Evolutionary conservation across 2,888 invertebrate genomes (phyloP), one percentile per base, ranked within the genome.

Genomic region (Parochlus steinenii): DNA sequence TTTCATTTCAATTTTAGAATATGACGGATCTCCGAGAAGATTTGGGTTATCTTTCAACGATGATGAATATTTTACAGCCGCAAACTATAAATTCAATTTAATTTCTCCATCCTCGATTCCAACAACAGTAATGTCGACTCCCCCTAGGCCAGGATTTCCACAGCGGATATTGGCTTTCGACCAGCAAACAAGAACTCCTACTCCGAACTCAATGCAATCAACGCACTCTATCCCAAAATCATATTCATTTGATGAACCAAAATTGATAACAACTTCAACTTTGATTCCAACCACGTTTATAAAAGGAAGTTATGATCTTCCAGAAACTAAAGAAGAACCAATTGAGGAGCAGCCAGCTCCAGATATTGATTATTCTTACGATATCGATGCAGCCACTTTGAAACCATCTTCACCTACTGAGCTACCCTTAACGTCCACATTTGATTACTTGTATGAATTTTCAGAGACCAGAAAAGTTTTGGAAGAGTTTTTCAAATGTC

Each of bases 401-500:
- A 8, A 26, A 34, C 10, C 25, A 22, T 28, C 18, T 16, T 34
- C 34, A n/a, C 34, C 34, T 6, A 34, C 34, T 15, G 34, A 34
- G 16, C 18, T 28, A 20, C 16, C 28, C 28, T 28, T 28, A 5
- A 58, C 67, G 39, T 65, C 78, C 34, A 80, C 83, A 22, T 83
- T 83, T 56, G 85, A 86, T 63, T 85, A 85, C 59, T 59, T 85
- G 43, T 87, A 86, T 56, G 87, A 87, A 60, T 86, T 86, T 60
- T 86, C 85, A 4, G 86, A 87, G 61, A 87, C 87, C 34, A 67
- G 86, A 46, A 87, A 86, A 62, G 86, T 87, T 36, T 63, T 87
- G 29, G 86, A 87, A 55, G 87, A 87, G 61, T 86, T 87, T 63
- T 87, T 86, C 64, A 76, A 81, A 55, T 80, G 81, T 53, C 78